Percentiles rank a stretch among this genome's conserved stretches.
Conservation (phyloP, 2,888 invertebrate genomes). For the Apodemia hepburni region DNA sequence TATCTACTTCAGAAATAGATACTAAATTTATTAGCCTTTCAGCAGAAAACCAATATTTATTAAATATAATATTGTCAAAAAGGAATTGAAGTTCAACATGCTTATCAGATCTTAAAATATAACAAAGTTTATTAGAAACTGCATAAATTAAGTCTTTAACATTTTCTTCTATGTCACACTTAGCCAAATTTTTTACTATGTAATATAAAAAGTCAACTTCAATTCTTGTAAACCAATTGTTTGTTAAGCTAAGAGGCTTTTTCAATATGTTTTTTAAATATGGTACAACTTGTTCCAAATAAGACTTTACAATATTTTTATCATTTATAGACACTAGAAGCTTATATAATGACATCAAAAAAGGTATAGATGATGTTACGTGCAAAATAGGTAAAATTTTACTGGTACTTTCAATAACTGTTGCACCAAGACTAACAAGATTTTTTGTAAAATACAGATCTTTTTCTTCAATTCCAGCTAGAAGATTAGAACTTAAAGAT, state of each 20-base stretch:
- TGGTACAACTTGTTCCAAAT: conserved; percentile 52
- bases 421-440: conserved; percentile 52
- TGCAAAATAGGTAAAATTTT: conserved; percentile 62
- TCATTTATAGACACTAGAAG: conserved; percentile 50
- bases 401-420: conserved; percentile 51
- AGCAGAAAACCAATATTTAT: conserved; percentile 79
- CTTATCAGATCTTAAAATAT: conserved; percentile 80
- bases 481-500: conserved; percentile 57
- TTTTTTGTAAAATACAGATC: conserved; percentile 55
- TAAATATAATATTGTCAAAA: conserved; percentile 81
- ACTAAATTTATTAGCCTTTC: conserved; percentile 78
- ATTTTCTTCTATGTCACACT: conserved; percentile 52
- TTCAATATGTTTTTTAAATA: conserved; percentile 65
- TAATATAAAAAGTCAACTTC: conserved; percentile 80
- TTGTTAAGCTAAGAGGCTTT: conserved; percentile 58
- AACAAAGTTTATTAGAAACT: conserved; percentile 81
- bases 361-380: conserved; percentile 57
- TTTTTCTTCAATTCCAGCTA: conserved; percentile 56
- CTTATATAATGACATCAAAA: conserved; percentile 60
- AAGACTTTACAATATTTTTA: conserved; percentile 51
- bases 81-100: conserved; percentile 77
- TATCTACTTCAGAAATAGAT: conserved; percentile 64
- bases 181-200: conserved; percentile 62
- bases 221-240: conserved; percentile 83
- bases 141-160: conserved; percentile 76